Conservation (phyloP, 2,888 invertebrate species). For the Neoascia interrupta region DNA sequence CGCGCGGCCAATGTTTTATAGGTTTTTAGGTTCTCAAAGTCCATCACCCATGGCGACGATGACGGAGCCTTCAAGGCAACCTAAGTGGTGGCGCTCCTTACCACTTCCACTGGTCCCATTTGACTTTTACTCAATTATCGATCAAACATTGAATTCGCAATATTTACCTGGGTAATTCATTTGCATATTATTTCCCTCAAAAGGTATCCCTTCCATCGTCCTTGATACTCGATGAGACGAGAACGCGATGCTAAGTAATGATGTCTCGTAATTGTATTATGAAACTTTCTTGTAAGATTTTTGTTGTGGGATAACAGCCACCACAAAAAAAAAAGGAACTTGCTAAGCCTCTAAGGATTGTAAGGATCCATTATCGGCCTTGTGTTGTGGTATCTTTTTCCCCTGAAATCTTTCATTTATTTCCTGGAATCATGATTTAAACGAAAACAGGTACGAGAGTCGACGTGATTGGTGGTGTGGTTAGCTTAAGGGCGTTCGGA, state of each 20-base stretch:
- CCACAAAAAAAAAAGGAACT: conserved; percentile 1
- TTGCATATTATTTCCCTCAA: conserved; percentile 61
- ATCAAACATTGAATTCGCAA: conserved; percentile 62
- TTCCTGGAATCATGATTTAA: no score
- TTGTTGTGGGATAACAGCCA: background rate
- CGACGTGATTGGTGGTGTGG: conserved; percentile 24
- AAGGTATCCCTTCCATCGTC: conserved; percentile 39
- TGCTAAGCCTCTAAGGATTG: conserved; percentile 43
- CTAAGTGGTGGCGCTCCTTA: background rate
- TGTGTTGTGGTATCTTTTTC: no score
- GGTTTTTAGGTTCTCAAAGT: conserved; percentile 19
- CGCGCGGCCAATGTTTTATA: background rate
- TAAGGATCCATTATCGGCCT: conserved; percentile 35
- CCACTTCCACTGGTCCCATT: conserved; percentile 4
- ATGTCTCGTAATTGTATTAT: conserved; percentile 46
- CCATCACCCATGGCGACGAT: conserved; percentile 27
- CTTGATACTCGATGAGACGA: background rate
- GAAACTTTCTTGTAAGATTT: conserved; percentile 39
- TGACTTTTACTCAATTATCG: conserved; percentile 59
- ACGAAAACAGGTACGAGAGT: no score
- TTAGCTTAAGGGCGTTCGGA: background rate
- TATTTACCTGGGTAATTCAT: conserved; percentile 55
- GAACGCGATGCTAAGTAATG: background rate
- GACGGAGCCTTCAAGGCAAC: conserved; percentile 35
- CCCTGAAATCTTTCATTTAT: no score